A percentile compares a stretch with the other conserved stretches of the same genome.
Evolutionary conservation across 2,888 invertebrate species (phyloP).

Genomic region (Ditylenchus weischeri): DNA sequence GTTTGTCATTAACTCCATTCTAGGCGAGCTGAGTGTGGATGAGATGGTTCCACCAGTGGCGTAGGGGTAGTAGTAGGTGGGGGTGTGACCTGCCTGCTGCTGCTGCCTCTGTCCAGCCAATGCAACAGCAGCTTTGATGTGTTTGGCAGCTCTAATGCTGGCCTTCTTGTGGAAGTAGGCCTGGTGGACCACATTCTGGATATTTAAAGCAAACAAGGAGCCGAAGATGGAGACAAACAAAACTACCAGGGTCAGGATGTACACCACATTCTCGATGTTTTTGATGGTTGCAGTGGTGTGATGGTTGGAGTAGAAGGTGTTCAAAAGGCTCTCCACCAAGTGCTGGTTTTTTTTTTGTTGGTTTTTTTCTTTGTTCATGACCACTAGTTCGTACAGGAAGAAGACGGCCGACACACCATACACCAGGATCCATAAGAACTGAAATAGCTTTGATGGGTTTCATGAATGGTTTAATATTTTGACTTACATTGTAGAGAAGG

Average conservation of each 20-base stretch:
- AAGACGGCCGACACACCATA: neutral
- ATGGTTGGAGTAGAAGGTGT: neutral
- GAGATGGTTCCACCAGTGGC: too few relatives aligned
- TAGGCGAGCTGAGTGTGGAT: too few relatives aligned
- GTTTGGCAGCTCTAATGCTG: neutral
- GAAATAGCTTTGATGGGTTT: neutral
- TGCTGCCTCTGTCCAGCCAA: slow-evolving; percentile 4
- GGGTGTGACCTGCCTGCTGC: too few relatives aligned
- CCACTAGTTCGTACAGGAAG: neutral
- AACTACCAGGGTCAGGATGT: neutral
- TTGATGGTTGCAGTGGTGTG: neutral
- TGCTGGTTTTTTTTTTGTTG: too few relatives aligned
- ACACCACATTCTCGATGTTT: neutral
- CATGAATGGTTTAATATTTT: too few relatives aligned
- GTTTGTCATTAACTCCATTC: too few relatives aligned
- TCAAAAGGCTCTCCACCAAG: neutral
- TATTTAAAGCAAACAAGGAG: slow-evolving; percentile 1
- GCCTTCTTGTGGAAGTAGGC: slow-evolving; percentile 2
- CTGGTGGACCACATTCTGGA: slow-evolving; percentile 9
- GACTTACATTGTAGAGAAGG: neutral
- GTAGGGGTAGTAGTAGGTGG: too few relatives aligned
- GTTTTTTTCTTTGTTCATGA: neutral
- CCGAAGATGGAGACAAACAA: slow-evolving; percentile 1
- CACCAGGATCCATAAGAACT: slow-evolving; percentile 5
- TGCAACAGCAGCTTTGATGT: neutral